Base-by-base conservation (phyloP, 2,888 invertebrate species). In the Thecocarcelia acutangulata region DNA sequence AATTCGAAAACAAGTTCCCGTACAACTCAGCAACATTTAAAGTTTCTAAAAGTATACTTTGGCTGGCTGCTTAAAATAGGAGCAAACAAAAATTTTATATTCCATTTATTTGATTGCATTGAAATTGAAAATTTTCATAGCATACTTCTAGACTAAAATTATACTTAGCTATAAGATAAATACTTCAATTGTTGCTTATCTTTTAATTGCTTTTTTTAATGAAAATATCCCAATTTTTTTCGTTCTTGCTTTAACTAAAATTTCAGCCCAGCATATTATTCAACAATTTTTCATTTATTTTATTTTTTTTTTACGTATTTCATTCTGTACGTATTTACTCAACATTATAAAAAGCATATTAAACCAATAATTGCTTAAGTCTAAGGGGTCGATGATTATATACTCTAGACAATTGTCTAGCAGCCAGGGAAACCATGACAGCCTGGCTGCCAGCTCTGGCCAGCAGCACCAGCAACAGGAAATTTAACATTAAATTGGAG, bases 361-460 rank as follows among this genome's bases (percentile, higher is more conserved):
- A 82, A 82, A 82, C 78, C 78, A 82, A 78, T 78, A 82, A 82
- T 82, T 82, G 82, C 61, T 82, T 72, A 82, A 82, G 82, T 70
- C 59, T 78, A 70, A 70, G 75, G 78, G 78, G 70, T 82, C 70
- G 78, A 82, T 82, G 82, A 82, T 82, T 78, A 75, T 69, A 70
- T 50, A 64, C 76, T 66, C 68, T 66, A 81, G 81, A 74, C 77
- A 74, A 78, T 82, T 78, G 82, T 82, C 82, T 82, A 78, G 48
- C 63, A 69, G 40, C 40, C 37, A 66, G 28, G 15, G 15, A 66
- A 56, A 63, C 21, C 17, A 15, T 69, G 40, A 13, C 21, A 37
- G 75, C 24, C 3, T 76, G 59, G 5, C 37, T 42, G 33, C 40
- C 42, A 24, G 61, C 44, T 33, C 52, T 72, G 58, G 80, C 66